phyloP scores from a whole-genome alignment of 2,888 invertebrate species.

The Lingula anatina region DNA sequence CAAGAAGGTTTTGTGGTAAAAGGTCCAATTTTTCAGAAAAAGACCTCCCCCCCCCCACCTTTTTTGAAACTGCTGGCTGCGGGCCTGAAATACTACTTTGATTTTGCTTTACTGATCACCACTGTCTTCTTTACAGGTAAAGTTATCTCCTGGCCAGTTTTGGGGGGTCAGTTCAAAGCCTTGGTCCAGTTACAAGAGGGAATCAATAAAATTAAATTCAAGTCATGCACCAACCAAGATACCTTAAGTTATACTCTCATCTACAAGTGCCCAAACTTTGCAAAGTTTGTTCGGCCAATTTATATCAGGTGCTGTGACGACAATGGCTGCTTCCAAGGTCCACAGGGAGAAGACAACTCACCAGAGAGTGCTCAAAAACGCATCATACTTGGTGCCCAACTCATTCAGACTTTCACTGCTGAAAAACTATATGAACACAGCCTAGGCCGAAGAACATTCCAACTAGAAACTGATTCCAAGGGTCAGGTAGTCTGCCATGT shows the following conservation, averaged over 20 bases:
- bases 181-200: slow-evolving; percentile 64
- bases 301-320: slow-evolving; percentile 78
- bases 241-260: slow-evolving; percentile 26
- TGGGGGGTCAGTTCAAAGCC: slow-evolving; percentile 67
- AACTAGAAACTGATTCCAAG: slow-evolving; percentile 64
- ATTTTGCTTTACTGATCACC: too few relatives aligned
- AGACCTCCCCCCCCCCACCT: too few relatives aligned
- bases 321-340: slow-evolving; percentile 73
- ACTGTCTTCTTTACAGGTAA: too few relatives aligned
- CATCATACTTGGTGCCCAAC: slow-evolving; percentile 68
- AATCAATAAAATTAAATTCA: slow-evolving; percentile 62
- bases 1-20: too few relatives aligned
- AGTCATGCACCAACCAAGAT: slow-evolving; percentile 24
- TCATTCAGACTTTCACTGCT: slow-evolving; percentile 81
- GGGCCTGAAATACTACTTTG: too few relatives aligned
- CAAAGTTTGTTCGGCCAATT: slow-evolving; percentile 65
- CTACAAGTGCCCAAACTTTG: slow-evolving; percentile 22
- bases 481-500: slow-evolving; percentile 62
- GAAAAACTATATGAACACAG: slow-evolving; percentile 80
- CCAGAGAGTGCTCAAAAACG: slow-evolving; percentile 69
- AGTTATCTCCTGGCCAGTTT: slow-evolving; percentile 67
- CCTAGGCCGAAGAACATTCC: slow-evolving; percentile 75
- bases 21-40: too few relatives aligned
- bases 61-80: too few relatives aligned
- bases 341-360: slow-evolving; percentile 61